These are phyloP conservation scores for Apamea anceps DNA, from an alignment of 2,888 invertebrate genomes.

Conservation along the genomic window DNA sequence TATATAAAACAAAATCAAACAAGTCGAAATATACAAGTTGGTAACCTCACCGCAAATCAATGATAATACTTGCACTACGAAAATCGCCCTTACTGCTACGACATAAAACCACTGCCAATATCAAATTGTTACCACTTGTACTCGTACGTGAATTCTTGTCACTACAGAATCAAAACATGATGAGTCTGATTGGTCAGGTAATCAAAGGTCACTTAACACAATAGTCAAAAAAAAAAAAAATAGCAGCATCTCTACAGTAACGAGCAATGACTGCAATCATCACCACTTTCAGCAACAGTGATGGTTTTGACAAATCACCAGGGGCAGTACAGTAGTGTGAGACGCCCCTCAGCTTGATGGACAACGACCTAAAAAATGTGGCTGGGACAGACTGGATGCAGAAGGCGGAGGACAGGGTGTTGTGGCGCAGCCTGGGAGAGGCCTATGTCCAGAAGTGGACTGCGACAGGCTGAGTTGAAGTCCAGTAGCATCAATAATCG, in stretches of 20 bases:
- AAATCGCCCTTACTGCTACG: neutral
- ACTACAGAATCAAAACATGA: neutral
- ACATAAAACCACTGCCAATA: neutral
- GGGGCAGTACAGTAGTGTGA: neutral
- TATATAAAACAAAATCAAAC: neutral
- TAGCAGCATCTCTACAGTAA: neutral
- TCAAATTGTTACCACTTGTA: too few species aligned
- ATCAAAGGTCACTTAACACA: neutral
- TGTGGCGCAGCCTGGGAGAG: too few species aligned
- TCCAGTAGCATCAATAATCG: neutral
- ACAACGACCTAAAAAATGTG: too few species aligned
- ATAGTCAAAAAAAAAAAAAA: neutral
- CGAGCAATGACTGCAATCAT: neutral
- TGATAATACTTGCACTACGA: neutral
- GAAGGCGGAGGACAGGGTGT: too few species aligned
- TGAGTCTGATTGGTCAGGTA: too few species aligned
- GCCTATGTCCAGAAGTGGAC: too few species aligned
- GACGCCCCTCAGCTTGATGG: too few species aligned
- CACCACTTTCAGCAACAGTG: neutral
- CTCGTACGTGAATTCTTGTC: neutral
- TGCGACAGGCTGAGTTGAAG: too few species aligned
- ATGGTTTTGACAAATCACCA: neutral
- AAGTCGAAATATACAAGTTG: neutral
- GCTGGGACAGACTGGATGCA: too few species aligned
- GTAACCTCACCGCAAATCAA: neutral